Base-by-base conservation (phyloP, 1,140 invertebrate species). In the Andrena cerasifolii region DNA sequence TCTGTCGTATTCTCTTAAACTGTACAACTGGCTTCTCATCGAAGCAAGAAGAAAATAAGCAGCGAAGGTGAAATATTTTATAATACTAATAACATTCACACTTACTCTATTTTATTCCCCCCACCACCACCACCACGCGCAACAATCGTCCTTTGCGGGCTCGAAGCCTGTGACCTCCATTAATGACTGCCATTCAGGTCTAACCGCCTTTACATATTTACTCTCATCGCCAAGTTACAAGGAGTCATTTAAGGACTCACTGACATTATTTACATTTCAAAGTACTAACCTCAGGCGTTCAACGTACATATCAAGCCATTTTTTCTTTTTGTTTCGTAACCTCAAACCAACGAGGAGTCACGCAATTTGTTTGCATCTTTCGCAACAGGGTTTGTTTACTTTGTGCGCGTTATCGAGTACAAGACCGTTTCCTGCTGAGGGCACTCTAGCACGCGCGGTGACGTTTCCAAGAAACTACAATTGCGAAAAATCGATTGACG, bases 401-500 rank as follows among this genome's bases (percentile, higher is more conserved):
- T 28, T 67, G 24, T 40, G 31, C n/a, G 12, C 24, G 14, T 21
- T 66, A 14, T 33, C 33, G 51, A 18, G 26, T 24, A 43, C 18
- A 58, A 16, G 2, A 24, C 40, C 18, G n/a, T 31, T 18, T 33
- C 33, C 6, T 51, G 49, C 33, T 21, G 21, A 7, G 67, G 40
- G 26, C 12, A 45, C n/a, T 10, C 21, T 43, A 47, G n/a, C 3
- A 33, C 7, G 40, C n/a, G 33, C 62, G 62, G 66, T 75, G 62
- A 67, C 51, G 40, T 21, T 33, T 56, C 10, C 1, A n/a, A 47
- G n/a, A 26, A 16, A 33, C 21, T 6, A 63, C 8, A 16, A 12
- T 66, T 75, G 21, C 8, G n/a, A n/a, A 51, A 67, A 43, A 67
- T 45, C 6, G 43, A 45, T 67, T 47, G 56, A 36, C 26, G 47